A percentile compares a stretch with the other conserved stretches of the same genome.
Conservation (phyloP, 1,140 invertebrate genomes). For the Zeugodacus cucurbitae region DNA sequence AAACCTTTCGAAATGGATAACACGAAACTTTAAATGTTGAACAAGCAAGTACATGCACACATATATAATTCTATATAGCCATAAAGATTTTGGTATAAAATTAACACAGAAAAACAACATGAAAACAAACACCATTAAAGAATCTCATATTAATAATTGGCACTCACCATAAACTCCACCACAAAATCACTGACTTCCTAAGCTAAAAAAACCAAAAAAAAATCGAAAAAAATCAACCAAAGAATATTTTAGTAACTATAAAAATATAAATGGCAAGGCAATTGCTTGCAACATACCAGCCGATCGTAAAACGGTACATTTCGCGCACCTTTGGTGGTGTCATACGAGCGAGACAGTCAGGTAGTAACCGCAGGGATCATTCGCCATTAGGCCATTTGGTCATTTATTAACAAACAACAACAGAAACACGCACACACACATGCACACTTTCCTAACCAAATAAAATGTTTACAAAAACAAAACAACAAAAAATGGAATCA, state of each 20-base stretch:
- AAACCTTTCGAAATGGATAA: too few species aligned
- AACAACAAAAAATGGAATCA: not conserved
- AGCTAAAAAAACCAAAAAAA: not conserved
- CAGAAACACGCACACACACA: not conserved
- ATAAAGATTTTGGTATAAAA: not conserved
- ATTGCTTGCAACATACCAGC: not conserved
- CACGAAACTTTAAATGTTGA: too few species aligned
- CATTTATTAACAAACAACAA: not conserved
- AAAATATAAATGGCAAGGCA: not conserved
- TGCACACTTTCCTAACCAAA: not conserved
- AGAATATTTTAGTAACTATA: not conserved
- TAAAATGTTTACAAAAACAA: not conserved
- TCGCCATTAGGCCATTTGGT: constrained; percentile 29
- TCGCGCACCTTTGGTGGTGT: constrained; percentile 8
- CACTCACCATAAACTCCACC: not conserved
- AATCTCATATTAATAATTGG: not conserved
- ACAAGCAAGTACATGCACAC: too few species aligned
- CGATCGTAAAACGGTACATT: not conserved
- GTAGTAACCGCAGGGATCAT: not conserved
- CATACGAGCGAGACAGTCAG: not conserved
- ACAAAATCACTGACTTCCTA: not conserved
- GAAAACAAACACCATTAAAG: not conserved
- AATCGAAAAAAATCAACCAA: not conserved
- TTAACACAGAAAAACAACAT: not conserved
- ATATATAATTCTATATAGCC: not conserved